Evolutionary conservation across 2,888 invertebrate genomes (phyloP), one percentile per base, ranked within the genome.

Genomic region (Stenoptilia bipunctidactyla): DNA sequence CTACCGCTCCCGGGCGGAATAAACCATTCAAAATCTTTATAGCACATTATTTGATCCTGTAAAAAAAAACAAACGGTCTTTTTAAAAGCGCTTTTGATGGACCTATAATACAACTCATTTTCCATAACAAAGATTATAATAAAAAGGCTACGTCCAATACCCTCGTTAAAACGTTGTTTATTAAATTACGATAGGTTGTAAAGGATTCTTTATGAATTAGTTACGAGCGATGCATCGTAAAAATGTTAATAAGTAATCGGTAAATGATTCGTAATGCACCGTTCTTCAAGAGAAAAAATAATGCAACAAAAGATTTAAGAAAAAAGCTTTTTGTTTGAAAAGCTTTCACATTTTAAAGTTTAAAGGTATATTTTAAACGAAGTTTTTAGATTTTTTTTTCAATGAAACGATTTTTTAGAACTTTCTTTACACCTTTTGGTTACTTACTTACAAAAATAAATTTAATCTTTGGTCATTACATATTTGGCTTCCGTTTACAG

Each of bases 41-140:
- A 59, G 74, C 66, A 74, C 73, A 73, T 76, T 79, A 77, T 79
- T 80, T 71, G 71, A 71, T 70, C 66, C 71, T 67, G 73, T 80
- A 80, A 77, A 61, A 68, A 65, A 67, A 66, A 72, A 68, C 70
- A 70, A 68, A 68, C 73, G 70, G 68, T 59, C 58, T 66, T 72
- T 75, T 66, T 68, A 63, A 69, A 74, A 64, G 66, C 61, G 54
- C 54, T 68, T 70, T 67, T 20, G 20, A 20, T 20, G 8, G 20
- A 5, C 8, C 8, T 67, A 66, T 71, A 74, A 73, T 69, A 69
- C 70, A 71, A 63, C 61, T 67, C 69, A 68, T 77, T 80, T 70
- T 68, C 65, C 68, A 71, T 71, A 65, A 79, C 72, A 79, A 77
- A 68, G 70, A 65, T 66, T 64, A 66, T 59, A 62, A 73, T 63